Percentiles rank a stretch among this genome's conserved stretches.
Conservation (phyloP, 2,113 vertebrate species). For the Callochromis pleurospilus region DNA sequence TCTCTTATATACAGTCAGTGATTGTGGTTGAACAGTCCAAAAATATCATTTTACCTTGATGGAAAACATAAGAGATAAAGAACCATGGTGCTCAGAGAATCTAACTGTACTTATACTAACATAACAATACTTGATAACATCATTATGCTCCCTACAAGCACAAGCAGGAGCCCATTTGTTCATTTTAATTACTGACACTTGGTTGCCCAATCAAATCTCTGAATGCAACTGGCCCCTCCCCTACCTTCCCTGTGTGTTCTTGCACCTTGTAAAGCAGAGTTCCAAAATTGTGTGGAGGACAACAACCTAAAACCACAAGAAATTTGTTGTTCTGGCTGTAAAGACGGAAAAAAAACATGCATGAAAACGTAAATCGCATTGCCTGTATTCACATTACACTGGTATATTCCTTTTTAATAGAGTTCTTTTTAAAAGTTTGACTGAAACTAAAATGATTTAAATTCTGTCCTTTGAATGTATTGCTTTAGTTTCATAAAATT, state of each 20-base stretch:
- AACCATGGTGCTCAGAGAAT: neutral
- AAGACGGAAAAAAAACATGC: neutral
- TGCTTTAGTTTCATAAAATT: neutral
- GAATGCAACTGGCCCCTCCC: neutral
- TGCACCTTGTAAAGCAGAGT: neutral
- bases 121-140: neutral
- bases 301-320: neutral
- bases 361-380: fast-evolving
- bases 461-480: neutral
- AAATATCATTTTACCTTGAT: neutral
- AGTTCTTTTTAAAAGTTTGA: neutral
- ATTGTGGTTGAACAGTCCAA: neutral
- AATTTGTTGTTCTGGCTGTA: neutral
- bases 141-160: neutral
- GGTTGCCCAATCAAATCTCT: neutral
- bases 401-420: neutral
- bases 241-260: neutral
- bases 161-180: fast-evolving
- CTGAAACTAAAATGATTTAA: neutral
- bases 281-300: fast-evolving
- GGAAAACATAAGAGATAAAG: neutral
- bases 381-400: neutral
- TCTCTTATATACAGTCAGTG: neutral
- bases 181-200: neutral
- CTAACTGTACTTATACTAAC: neutral